Conservation (phyloP, 2,888 invertebrate genomes). For the Campopleginae sp. region DNA sequence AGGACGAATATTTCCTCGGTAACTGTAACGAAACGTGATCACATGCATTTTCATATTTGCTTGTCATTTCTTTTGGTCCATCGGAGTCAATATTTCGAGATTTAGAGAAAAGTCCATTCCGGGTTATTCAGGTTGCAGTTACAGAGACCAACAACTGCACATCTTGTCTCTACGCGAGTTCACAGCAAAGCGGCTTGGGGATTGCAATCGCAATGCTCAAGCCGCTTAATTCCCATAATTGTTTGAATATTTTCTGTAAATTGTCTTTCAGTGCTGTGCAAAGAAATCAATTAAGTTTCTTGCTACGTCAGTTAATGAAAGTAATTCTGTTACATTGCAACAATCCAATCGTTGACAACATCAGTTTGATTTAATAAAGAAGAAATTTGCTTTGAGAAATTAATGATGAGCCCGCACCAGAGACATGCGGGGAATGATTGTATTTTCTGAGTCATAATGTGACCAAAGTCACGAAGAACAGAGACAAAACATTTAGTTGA, state of each 20-base stretch:
- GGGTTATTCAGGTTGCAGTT: neutral
- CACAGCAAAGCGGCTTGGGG: too few relatives aligned
- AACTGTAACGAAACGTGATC: too few relatives aligned
- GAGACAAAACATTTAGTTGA: neutral
- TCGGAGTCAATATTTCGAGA: neutral
- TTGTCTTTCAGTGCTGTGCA: neutral
- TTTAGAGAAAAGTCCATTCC: neutral
- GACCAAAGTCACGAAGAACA: neutral
- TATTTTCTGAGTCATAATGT: neutral
- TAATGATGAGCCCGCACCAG: neutral
- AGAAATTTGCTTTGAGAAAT: neutral
- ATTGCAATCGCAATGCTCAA: too few relatives aligned
- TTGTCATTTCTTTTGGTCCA: neutral
- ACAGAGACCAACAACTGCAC: neutral
- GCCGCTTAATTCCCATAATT: neutral
- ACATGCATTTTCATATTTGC: neutral
- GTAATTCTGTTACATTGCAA: neutral
- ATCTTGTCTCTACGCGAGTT: neutral
- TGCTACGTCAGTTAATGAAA: neutral
- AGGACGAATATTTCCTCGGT: neutral
- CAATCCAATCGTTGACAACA: neutral
- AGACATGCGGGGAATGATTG: neutral
- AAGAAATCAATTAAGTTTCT: neutral
- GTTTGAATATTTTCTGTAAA: neutral
- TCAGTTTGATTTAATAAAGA: neutral